Evolutionary conservation across 30 jellyfish, hydroid and myxozoan genomes (phyloP).

Genomic region (Catostylus mosaicus): DNA sequence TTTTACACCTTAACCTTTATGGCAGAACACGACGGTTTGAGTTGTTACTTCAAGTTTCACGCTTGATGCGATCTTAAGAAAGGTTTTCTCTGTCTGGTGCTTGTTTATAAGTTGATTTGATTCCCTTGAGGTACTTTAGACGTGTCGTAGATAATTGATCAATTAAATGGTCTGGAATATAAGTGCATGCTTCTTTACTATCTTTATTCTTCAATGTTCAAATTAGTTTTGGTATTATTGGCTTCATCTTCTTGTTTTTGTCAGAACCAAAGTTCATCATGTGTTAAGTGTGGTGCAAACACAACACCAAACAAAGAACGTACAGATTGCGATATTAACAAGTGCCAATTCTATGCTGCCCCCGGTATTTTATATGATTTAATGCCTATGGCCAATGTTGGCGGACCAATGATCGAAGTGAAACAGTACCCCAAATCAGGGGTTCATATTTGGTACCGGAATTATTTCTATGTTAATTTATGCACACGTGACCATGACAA

Average conservation of each 20-base stretch:
- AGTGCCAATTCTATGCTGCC: constrained; percentile 72
- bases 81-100: too few relatives aligned
- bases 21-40: too few relatives aligned
- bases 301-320: constrained; percentile 72
- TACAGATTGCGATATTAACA: constrained; percentile 69
- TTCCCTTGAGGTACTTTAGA: too few relatives aligned
- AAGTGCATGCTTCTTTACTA: too few relatives aligned
- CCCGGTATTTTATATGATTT: constrained; percentile 74
- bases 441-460: constrained; percentile 56
- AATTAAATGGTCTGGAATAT: too few relatives aligned
- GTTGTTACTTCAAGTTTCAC: too few relatives aligned
- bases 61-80: too few relatives aligned
- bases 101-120: too few relatives aligned
- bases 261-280: constrained; percentile 56
- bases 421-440: constrained; percentile 18
- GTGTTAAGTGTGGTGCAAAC: constrained; percentile 86
- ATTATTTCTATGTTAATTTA: constrained; percentile 66
- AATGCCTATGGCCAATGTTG: constrained; percentile 82
- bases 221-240: neutral
- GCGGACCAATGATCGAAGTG: constrained; percentile 90
- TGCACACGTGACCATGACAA: constrained; percentile 89
- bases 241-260: neutral
- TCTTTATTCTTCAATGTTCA: too few relatives aligned
- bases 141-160: too few relatives aligned
- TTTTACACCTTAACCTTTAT: too few relatives aligned